phyloP scores from a whole-genome alignment of 2,797 vertebrate species.

The Centropyge bicolor region DNA sequence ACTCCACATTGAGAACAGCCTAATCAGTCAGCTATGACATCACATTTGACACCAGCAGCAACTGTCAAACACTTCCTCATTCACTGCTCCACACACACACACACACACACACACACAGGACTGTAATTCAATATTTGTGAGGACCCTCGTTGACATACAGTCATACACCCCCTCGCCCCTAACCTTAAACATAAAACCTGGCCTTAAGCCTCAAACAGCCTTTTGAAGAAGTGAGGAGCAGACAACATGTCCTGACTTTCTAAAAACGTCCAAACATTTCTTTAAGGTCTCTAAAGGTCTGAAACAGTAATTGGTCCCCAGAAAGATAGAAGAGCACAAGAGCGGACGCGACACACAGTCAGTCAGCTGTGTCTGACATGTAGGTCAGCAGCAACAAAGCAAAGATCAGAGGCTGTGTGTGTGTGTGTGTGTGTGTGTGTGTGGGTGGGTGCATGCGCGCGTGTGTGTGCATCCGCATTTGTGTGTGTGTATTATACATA shows the following conservation, averaged over 20 bases:
- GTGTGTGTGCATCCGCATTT: background rate
- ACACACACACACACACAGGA: background rate
- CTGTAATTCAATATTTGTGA: background rate
- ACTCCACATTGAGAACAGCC: background rate
- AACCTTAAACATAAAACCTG: background rate
- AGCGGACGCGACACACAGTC: constrained; percentile 9
- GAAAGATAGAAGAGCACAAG: constrained; percentile 8
- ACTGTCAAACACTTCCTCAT: constrained; percentile 16
- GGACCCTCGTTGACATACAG: too few relatives aligned
- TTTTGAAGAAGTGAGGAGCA: background rate
- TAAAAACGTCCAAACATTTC: background rate
- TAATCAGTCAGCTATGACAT: constrained; percentile 5
- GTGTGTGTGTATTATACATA: background rate
- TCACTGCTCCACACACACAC: background rate
- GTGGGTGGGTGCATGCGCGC: background rate
- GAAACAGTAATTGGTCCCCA: constrained; percentile 1
- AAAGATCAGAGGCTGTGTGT: constrained; percentile 30
- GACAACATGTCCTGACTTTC: background rate
- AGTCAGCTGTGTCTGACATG: constrained; percentile 50
- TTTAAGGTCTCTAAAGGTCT: background rate
- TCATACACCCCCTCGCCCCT: background rate
- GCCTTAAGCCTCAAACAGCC: too few relatives aligned
- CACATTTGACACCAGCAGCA: constrained; percentile 17
- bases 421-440: constrained; percentile 10
- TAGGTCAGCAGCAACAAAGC: constrained; percentile 43